Conservation (phyloP, 2,113 vertebrate genomes). For the Zosterops borbonicus region DNA sequence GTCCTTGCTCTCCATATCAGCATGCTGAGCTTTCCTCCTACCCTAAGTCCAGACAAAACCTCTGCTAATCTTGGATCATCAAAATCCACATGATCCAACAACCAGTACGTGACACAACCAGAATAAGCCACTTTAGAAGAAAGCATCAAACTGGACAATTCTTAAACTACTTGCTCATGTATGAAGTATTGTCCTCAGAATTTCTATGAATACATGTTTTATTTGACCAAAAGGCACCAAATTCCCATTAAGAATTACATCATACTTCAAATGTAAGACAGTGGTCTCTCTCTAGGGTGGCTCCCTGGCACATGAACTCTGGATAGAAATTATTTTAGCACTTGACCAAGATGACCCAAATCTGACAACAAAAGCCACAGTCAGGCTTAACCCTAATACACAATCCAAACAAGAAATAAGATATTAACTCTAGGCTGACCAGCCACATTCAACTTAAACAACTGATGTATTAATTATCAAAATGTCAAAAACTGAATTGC, state of each 20-base stretch:
- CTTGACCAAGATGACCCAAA: background rate
- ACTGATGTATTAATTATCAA: background rate
- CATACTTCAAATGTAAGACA: background rate
- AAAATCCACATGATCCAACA: background rate
- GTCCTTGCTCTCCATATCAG: background rate
- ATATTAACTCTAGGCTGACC: background rate
- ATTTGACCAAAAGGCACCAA: background rate
- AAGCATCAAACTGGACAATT: background rate
- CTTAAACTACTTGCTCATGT: background rate
- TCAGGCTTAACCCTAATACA: background rate
- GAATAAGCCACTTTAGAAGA: background rate
- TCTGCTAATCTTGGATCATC: background rate
- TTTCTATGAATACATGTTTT: background rate
- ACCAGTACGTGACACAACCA: background rate
- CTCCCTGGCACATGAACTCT: background rate
- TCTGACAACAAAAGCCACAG: background rate
- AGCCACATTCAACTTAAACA: background rate
- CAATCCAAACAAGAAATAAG: background rate
- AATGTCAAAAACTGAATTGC: background rate
- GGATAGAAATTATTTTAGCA: background rate
- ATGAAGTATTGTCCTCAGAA: background rate
- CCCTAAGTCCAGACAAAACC: background rate
- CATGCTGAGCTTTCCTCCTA: background rate
- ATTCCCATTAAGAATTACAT: background rate
- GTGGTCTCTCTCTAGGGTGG: background rate